Conservation (phyloP, 2,888 invertebrate genomes). For the Pachydiplax longipennis region DNA sequence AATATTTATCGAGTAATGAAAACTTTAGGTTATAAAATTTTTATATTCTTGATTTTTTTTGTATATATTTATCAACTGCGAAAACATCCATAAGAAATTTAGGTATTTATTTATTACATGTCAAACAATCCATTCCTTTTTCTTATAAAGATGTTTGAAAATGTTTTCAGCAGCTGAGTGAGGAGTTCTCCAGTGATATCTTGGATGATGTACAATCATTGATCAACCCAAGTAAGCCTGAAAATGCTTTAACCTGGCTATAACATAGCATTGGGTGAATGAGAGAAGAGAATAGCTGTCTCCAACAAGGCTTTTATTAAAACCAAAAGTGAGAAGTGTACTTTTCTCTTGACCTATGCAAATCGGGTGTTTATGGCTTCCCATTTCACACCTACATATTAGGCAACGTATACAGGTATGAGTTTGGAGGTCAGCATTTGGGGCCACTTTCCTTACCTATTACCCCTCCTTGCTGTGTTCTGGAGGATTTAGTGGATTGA, state of each 20-base stretch:
- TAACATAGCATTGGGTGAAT: conserved; percentile 58
- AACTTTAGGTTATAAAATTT: too few relatives aligned
- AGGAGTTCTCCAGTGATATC: conserved; percentile 85
- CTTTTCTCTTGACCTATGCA: neutral
- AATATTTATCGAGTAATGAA: too few relatives aligned
- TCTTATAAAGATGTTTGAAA: neutral
- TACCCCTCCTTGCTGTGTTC: neutral
- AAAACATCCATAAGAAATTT: too few relatives aligned
- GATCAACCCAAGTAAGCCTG: conserved; percentile 80
- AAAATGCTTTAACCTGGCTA: conserved; percentile 87
- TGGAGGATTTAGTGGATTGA: neutral
- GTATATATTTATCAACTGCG: too few relatives aligned
- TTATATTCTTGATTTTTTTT: too few relatives aligned
- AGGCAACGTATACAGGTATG: conserved; percentile 1
- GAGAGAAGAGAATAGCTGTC: conserved; percentile 11
- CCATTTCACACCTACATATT: neutral
- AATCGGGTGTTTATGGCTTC: neutral
- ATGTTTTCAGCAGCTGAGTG: conserved; percentile 69
- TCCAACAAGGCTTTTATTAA: conserved; percentile 1
- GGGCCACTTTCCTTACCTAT: conserved; percentile 33
- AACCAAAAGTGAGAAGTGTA: conserved; percentile 15
- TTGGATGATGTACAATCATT: conserved; percentile 89
- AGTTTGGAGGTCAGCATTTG: conserved; percentile 32
- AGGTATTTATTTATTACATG: too few relatives aligned
- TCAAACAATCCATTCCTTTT: too few relatives aligned